These are phyloP conservation scores for Platycheirus rosarum DNA, from an alignment of 2,888 invertebrate species.

Conservation along the genomic window DNA sequence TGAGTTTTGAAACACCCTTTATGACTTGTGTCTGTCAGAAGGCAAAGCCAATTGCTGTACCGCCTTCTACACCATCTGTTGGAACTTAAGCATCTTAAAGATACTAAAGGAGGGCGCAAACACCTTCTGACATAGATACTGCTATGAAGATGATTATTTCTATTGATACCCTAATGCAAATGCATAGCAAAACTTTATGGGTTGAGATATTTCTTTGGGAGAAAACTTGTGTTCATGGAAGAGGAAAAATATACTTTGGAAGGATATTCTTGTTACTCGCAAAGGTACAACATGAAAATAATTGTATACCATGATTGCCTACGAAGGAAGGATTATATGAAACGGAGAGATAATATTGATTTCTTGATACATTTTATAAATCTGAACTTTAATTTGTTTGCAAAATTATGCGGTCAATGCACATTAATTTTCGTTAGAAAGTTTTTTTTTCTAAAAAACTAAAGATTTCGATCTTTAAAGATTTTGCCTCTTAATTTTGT, in stretches of 20 bases:
- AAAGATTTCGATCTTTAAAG: too few relatives aligned
- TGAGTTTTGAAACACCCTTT: conserved; percentile 10
- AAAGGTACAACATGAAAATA: conserved; percentile 21
- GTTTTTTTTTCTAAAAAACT: conserved; percentile 12
- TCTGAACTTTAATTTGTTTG: conserved; percentile 11
- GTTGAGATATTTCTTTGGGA: neutral
- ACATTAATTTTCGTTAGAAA: conserved; percentile 1
- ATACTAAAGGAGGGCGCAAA: neutral
- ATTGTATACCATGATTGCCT: neutral
- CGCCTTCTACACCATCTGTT: neutral
- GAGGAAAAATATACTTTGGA: neutral
- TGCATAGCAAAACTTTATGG: conserved; percentile 26
- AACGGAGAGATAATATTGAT: neutral
- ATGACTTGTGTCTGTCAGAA: neutral
- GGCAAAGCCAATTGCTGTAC: neutral
- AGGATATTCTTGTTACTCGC: conserved; percentile 8
- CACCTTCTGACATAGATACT: neutral
- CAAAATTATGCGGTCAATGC: conserved; percentile 3
- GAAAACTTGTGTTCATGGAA: conserved; percentile 12
- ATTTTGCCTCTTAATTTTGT: too few relatives aligned
- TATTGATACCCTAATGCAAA: conserved; percentile 25
- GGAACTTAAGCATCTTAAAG: conserved; percentile 16
- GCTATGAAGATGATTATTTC: conserved; percentile 10
- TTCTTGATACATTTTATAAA: conserved; percentile 14
- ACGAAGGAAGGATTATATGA: neutral